These are phyloP conservation scores for Zalophus californianus DNA, from an alignment of 2,797 vertebrate species.

Conservation along the genomic window DNA sequence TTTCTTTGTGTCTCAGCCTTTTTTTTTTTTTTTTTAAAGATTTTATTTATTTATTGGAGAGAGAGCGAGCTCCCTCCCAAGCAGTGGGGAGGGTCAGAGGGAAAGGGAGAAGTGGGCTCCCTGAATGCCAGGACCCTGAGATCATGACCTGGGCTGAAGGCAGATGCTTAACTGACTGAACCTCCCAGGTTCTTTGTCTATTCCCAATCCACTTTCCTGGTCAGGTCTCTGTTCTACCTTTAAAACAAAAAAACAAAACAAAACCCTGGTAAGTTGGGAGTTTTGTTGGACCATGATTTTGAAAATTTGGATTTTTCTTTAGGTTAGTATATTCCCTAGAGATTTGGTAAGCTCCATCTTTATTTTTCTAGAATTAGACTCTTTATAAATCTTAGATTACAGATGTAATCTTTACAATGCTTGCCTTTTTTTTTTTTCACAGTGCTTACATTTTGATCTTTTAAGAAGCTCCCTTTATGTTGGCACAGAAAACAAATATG, in stretches of 20 bases:
- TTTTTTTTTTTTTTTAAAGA: background rate
- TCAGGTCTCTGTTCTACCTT: background rate
- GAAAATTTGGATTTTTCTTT: conserved; percentile 40
- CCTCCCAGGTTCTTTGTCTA: background rate
- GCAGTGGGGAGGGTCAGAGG: background rate
- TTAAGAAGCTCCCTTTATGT: background rate
- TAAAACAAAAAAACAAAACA: background rate
- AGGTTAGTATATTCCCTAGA: background rate
- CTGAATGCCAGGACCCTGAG: background rate
- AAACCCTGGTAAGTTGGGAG: background rate
- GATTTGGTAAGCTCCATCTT: background rate
- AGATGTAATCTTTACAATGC: background rate
- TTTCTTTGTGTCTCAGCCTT: background rate
- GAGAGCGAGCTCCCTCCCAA: background rate
- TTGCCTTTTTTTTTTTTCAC: background rate
- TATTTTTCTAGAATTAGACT: conserved; percentile 18
- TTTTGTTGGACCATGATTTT: conserved; percentile 12
- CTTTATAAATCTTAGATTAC: background rate
- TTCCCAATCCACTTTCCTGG: background rate
- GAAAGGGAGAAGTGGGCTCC: background rate
- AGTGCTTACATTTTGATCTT: background rate
- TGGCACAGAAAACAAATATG: conserved; percentile 26
- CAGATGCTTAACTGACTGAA: too few species aligned
- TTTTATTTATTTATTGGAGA: background rate
- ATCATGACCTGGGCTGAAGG: too few species aligned